Evolutionary conservation across 2,113 vertebrate genomes (phyloP), one percentile per base, ranked within the genome.

Genomic region (Muntiacus reevesi): DNA sequence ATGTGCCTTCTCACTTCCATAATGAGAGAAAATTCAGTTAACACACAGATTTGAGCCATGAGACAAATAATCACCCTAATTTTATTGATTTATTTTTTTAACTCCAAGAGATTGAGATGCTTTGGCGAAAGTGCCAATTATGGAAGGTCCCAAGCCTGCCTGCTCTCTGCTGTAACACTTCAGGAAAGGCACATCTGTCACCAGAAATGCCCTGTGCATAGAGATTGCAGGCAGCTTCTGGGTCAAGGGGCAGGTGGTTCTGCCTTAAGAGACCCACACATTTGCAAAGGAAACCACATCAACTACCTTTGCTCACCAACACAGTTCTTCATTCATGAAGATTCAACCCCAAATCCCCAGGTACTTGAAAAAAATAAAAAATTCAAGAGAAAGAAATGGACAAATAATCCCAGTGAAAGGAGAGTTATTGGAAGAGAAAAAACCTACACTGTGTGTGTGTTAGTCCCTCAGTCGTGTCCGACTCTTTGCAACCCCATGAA

Each of bases 201-300:
- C 19, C 64, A 17, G 55, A 55, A 23, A 8, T 16, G 11, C 36
- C 60, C 8, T 8, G 14, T 15, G n/a, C 6, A 1, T 1, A 17
- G 21, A 74, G 60, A 17, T 59, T 33, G 60, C 27, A 23, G 52
- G 85, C 67, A 43, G 55, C 55, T 40, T 59, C 40, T 9, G 1
- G 50, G 57, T 28, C 93, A n/a, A 19, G 33, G 30, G 33, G 45
- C 33, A 3, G n/a, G 27, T 0, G 71, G 36, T 55, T 50, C 74
- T 87, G 74, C 87, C 40, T 57, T 40, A 14, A 14, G 27, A 43
- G 87, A 9, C 50, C 74, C 52, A 30, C 36, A 55, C 15, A 6
- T 40, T 62, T 91, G 74, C 94, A 74, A 45, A 94, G 74, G 45
- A 95, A 97, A 87, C 91, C 94, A 81, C 94, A 54, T 60, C 87